These are phyloP conservation scores for Dipodomys ordii DNA, from an alignment of 2,113 vertebrate genomes.

Conservation along the genomic window DNA sequence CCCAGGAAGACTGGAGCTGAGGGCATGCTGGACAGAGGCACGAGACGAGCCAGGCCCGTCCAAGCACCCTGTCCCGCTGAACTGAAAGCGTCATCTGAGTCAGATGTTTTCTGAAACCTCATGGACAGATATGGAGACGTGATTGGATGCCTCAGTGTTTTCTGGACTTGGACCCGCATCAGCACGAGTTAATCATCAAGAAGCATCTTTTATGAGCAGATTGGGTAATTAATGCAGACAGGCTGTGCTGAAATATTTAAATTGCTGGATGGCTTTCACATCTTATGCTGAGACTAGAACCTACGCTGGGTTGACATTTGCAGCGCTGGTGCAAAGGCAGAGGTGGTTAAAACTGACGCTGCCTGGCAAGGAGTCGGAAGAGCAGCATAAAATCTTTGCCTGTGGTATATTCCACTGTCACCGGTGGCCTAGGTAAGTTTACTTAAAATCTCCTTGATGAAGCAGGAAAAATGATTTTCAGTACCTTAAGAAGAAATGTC, in stretches of 20 bases:
- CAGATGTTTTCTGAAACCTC: not conserved
- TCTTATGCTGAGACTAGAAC: not conserved
- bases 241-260: not conserved
- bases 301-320: not conserved
- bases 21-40: too few species aligned
- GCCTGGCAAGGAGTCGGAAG: not conserved
- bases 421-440: not conserved
- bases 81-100: not conserved
- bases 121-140: not conserved
- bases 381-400: rapidly evolving
- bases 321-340: too few species aligned
- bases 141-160: not conserved
- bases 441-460: not conserved
- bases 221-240: not conserved
- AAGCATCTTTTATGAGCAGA: too few species aligned
- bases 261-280: not conserved
- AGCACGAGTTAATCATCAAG: not conserved
- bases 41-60: too few species aligned
- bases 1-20: too few species aligned
- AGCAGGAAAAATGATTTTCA: not conserved
- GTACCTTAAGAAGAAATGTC: not conserved
- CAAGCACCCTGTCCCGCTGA: not conserved
- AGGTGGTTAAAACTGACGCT: not conserved
- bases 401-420: not conserved
- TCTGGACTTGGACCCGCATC: not conserved